These are phyloP conservation scores for Thinocorus orbignyianus DNA, from an alignment of 2,113 vertebrate species.

Conservation along the genomic window DNA sequence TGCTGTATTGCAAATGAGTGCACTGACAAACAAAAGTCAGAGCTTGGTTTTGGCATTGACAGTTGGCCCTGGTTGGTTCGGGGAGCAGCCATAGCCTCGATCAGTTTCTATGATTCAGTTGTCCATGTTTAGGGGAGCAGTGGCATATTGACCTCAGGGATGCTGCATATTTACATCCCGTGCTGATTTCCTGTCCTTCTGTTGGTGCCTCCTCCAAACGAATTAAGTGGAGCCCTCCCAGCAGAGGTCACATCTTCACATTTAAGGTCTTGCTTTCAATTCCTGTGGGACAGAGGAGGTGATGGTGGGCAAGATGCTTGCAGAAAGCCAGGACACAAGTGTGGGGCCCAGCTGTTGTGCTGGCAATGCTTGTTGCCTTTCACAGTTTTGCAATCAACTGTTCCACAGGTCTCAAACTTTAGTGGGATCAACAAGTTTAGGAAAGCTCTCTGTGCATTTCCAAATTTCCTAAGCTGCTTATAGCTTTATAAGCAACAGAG, in stretches of 20 bases:
- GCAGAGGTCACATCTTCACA: neutral
- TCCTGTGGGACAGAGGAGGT: neutral
- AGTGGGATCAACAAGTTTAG: neutral
- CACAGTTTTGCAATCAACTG: neutral
- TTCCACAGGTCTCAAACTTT: neutral
- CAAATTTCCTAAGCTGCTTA: neutral
- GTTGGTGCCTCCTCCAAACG: neutral
- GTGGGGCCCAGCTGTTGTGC: neutral
- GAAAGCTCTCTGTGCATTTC: neutral
- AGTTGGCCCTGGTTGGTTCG: neutral
- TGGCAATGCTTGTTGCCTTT: neutral
- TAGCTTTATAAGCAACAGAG: neutral
- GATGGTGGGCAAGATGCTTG: neutral
- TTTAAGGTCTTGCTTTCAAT: neutral
- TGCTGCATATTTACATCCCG: neutral
- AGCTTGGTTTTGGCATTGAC: neutral
- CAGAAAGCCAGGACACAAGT: neutral
- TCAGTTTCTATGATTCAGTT: neutral
- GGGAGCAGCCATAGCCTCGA: neutral
- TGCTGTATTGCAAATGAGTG: neutral
- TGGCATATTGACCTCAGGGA: neutral
- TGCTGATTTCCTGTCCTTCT: neutral
- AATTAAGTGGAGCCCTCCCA: neutral
- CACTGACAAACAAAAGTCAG: neutral
- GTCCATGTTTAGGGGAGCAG: neutral